Conservation (phyloP, 1,140 invertebrate species). For the Drosophila jambulina region DNA sequence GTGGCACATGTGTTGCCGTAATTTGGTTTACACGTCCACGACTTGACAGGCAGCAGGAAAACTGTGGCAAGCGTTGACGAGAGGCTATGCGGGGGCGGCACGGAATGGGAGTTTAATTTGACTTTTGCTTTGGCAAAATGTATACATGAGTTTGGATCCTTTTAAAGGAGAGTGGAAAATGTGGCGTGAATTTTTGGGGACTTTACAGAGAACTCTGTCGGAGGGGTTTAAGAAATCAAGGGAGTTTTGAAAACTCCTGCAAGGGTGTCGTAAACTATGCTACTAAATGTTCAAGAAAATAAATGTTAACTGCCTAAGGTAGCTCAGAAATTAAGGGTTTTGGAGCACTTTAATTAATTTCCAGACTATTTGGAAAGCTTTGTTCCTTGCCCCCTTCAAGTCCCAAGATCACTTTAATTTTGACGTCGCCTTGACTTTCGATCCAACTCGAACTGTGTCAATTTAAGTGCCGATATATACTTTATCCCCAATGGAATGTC, state of each 20-base stretch:
- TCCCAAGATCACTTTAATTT: background rate
- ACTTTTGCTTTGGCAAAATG: constrained; percentile 17
- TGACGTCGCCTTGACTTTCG: constrained; percentile 54
- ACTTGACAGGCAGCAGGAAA: constrained; percentile 47
- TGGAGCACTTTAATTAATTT: background rate
- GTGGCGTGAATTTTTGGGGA: background rate
- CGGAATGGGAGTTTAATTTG: constrained; percentile 29
- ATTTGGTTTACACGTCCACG: constrained; percentile 69
- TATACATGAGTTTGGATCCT: background rate
- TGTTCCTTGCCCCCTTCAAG: background rate
- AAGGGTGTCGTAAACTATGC: background rate
- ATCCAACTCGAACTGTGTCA: constrained; percentile 56
- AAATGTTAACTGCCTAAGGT: no score
- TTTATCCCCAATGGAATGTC: constrained; percentile 2
- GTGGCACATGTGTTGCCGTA: constrained; percentile 68
- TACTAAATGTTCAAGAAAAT: no score
- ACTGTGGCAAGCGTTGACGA: constrained; percentile 25
- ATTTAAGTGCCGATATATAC: constrained; percentile 50
- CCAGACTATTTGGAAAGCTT: background rate
- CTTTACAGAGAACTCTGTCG: background rate
- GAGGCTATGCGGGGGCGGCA: background rate
- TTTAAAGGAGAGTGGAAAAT: background rate
- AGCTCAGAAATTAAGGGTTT: no score
- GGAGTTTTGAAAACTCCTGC: background rate
- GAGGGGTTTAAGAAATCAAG: background rate